Evolutionary conservation across 2,797 vertebrate genomes (phyloP), one percentile per base, ranked within the genome.

Genomic region (Acridotheres tristis): DNA sequence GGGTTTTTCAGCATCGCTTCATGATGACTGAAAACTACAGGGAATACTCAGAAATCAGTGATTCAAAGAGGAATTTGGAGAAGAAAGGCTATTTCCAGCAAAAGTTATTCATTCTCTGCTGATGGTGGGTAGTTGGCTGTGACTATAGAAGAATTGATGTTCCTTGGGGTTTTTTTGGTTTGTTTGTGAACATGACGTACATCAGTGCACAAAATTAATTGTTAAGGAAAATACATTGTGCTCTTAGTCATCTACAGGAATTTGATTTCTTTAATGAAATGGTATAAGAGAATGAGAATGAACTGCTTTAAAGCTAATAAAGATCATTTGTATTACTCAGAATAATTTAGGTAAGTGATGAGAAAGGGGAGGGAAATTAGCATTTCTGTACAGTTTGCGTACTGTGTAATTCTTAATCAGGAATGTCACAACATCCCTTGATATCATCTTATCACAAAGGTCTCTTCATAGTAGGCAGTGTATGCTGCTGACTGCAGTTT

Each of bases 321-420:
- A 83, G 51, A 83, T 84, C 14, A 75, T 88, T 84, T 88, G 51
- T 95, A 78, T 93, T 93, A 54, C 61, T 89, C 65, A 50, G 85
- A 93, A 85, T 94, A 85, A 93, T 92, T 95, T 92, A 92, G 87
- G 58, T 85, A 75, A 90, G 62, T 91, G 87, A 95, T 81, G 68
- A 92, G 84, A 85, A 94, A 87, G 47, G 54, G 42, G 43, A 89
- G 51, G 51, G 30, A 92, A 93, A 96, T 91, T 80, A 90, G n/a
- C 92, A 92, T 95, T 90, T 93, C 78, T 75, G 66, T 95, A 50
- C 65, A 47, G 82, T 94, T 96, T 96, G 76, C 78, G 92, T 94
- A 78, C 82, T 77, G 30, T 92, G 51, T 94, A 93, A 65, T 95
- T 92, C 91, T 86, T 96, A 95, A 96, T 95, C 62, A 75, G 69